Evolutionary conservation across 2,888 invertebrate genomes (phyloP), one percentile per base, ranked within the genome.

Genomic region (Villa cingulata): DNA sequence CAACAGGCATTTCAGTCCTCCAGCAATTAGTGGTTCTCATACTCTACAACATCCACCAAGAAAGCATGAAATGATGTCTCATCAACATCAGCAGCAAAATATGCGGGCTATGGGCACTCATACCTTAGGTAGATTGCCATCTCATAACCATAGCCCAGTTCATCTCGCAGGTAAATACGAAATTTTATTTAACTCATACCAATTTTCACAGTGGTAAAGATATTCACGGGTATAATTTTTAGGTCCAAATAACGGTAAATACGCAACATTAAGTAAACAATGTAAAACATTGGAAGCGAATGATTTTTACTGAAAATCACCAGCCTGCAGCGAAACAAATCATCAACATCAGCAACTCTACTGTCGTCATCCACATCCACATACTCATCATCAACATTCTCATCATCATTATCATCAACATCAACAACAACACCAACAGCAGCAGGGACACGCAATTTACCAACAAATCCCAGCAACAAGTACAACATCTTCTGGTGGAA

Each of bases 261-360:
- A 89, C 82, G 88, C 89, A 73, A 90, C 89, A 74, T 77, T 90
- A 75, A 89, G 87, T 82, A 89, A 89, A 76, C 88, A 90, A 77
- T 91, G 90, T 83, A 90, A 90, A 77, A 90, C 90, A 63, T 77
- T 90, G 57, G 90, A 90, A 76, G 85, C 88, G 65, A 86, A 83
- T 67, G 89, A 90, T 75, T 90, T 89, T 77, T 91, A 90, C 86
- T 90, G 87, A 88, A 86, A 84, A 74, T 81, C 80, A 74, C 73
- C 66, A 67, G 70, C 65, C 66, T 68, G 66, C 62, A 67, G 68
- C 64, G 69, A 68, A 58, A 61, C 64, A 54, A 53, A 54, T 50
- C 36, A 53, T 47, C 64, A 65, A 42, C 67, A 68, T 58, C n/a
- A n/a, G n/a, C 66, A 64, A 45, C 62, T 67, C 54, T 67, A 68